Evolutionary conservation across 2,888 invertebrate species (phyloP), one percentile per base, ranked within the genome.

Genomic region (Cerceris ruficornis): DNA sequence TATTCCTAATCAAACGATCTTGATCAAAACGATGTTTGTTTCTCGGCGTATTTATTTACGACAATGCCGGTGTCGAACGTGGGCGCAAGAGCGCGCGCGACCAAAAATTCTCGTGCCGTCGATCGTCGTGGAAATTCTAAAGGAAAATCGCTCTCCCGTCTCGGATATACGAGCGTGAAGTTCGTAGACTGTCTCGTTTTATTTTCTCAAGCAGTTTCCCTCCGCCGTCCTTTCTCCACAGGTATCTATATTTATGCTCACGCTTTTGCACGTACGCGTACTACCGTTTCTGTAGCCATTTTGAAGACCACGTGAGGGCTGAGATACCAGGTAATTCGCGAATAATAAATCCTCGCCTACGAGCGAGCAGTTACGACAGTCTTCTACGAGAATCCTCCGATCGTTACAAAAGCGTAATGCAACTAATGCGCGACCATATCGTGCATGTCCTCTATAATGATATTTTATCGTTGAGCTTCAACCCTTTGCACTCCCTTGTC

Each of bases 201-300:
- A 77, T 78, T 81, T 73, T 80, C 74, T 70, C 60, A 73, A 73
- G 58, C 49, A n/a, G 15, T 65, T 77, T 72, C 79, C 60, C 62
- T 61, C 72, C 54, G 49, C 60, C 66, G 57, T 60, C 62, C 64
- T 80, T 80, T 80, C 77, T 57, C 46, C 65, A 71, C 74, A 76
- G 66, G 43, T 58, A 67, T 84, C 78, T 85, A 84, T 78, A 85
- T 83, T 85, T 82, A 78, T 58, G 69, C 78, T 65, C 28, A 61
- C 73, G 65, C 28, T 77, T 82, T 82, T 77, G 72, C 78, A 64
- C 65, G 41, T 69, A 69, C 42, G 61, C 42, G 61, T 61, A 67
- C 73, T 62, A 57, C 52, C 66, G 57, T 42, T 62, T 68, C 50
- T 49, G 61, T 60, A 61, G 71, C 70, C 62, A 60, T 80, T 77